These are phyloP conservation scores for Erebia palarica DNA, from an alignment of 2,888 invertebrate species.

Conservation along the genomic window DNA sequence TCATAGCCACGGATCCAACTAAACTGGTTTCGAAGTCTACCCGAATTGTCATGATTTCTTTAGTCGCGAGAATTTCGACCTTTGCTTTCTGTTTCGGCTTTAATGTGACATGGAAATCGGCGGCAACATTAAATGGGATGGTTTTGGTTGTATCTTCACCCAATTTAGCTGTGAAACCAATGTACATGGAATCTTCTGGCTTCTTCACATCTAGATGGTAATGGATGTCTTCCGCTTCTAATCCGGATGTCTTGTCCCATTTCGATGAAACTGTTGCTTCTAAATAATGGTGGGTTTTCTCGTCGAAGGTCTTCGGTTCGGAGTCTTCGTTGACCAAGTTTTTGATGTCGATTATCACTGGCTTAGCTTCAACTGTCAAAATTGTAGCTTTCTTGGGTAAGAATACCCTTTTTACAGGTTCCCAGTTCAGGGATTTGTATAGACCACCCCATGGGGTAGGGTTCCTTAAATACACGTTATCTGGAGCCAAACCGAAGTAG, in stretches of 20 bases:
- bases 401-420: conserved; percentile 49
- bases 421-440: conserved; percentile 50
- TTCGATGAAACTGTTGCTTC: conserved; percentile 45
- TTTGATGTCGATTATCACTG: conserved; percentile 41
- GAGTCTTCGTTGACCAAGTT: conserved; percentile 45
- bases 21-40: conserved; percentile 51
- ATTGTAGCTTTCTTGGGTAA: conserved; percentile 44
- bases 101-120: conserved; percentile 43
- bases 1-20: conserved; percentile 47
- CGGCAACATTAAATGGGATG: conserved; percentile 40
- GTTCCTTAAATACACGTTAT: conserved; percentile 48
- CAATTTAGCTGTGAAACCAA: conserved; percentile 44
- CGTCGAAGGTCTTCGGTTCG: conserved; percentile 43
- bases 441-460: conserved; percentile 61
- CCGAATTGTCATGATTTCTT: conserved; percentile 45
- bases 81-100: conserved; percentile 47
- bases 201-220: conserved; percentile 24
- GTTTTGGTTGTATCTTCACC: conserved; percentile 40
- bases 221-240: conserved; percentile 40
- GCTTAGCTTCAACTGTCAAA: conserved; percentile 41
- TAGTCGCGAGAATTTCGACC: conserved; percentile 47
- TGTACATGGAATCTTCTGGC: conserved; percentile 23
- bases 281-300: conserved; percentile 44
- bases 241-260: conserved; percentile 45
- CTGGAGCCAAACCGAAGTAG: conserved; percentile 48